Percentiles rank a stretch among this genome's conserved stretches.
Evolutionary conservation across 1,140 invertebrate species (phyloP).

Genomic region (Zaprionus vittiger): DNA sequence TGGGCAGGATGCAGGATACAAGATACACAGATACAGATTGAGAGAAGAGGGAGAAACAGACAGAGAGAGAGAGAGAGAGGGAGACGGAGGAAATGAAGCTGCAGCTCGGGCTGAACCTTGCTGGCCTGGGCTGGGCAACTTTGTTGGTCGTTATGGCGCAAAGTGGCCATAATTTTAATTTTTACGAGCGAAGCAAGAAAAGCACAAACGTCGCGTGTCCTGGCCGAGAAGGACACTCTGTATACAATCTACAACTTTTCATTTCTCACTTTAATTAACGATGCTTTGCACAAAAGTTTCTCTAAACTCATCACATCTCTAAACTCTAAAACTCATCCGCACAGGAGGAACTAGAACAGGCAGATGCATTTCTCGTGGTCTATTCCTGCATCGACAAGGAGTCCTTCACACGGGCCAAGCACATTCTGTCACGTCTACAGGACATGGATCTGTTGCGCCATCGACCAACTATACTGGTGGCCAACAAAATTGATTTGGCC

Average conservation of each 20-base stretch:
- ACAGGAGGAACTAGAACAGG: conserved; percentile 91
- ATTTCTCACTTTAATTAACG: conserved; percentile 30
- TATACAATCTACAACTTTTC: conserved; percentile 48
- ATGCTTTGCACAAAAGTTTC: not conserved
- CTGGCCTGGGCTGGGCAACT: conserved; percentile 10
- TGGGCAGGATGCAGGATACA: conserved; percentile 1
- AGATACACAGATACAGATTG: not conserved
- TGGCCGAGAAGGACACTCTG: not conserved
- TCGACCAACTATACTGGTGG: conserved; percentile 94
- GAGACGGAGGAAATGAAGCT: not conserved
- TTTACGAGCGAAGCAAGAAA: conserved; percentile 68
- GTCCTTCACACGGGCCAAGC: conserved; percentile 93
- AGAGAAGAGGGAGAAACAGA: not conserved
- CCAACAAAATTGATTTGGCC: conserved; percentile 97
- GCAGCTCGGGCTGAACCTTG: not conserved
- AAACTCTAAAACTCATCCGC: conserved; percentile 15
- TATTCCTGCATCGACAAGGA: conserved; percentile 96
- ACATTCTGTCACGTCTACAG: conserved; percentile 89
- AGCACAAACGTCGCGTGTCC: conserved; percentile 6
- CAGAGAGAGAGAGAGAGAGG: not conserved
- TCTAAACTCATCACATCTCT: not conserved
- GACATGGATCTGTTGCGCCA: conserved; percentile 90
- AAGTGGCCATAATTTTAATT: conserved; percentile 80
- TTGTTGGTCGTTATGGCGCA: conserved; percentile 51
- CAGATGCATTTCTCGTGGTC: conserved; percentile 94